Base-by-base conservation (phyloP, 2,888 invertebrate genomes). In the Thysanoteuthis rhombus region DNA sequence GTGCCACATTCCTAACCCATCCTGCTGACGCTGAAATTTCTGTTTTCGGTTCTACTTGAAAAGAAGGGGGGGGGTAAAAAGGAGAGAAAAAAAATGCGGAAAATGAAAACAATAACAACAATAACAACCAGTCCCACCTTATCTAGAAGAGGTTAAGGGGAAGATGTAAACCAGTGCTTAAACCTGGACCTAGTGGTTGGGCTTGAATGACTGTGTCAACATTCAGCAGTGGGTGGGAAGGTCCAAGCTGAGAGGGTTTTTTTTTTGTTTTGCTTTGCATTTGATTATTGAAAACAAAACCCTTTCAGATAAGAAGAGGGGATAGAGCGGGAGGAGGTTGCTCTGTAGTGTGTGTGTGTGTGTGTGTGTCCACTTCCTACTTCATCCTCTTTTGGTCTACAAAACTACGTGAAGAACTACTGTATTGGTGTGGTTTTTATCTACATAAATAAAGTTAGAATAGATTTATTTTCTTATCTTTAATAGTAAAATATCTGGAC, bases 21-120 rank as follows among this genome's bases (percentile, higher is more conserved):
- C 75, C 75, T 75, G 75, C n/a, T 75, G 75, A 75, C 75, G n/a
- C 75, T 75, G n/a, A 75, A n/a, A 75, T 75, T 75, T 75, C 75
- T n/a, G 36, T n/a, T n/a, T n/a, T n/a, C 10, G 75, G n/a, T 75
- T 75, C n/a, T 75, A 75, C 75, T 75, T 75, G 75, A 47, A 47
- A 47, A 47, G 22, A 47, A 47, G 22, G 22, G 12, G 12, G 12
- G 42, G 12, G 42, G 12, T 8, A 42, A 42, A 12, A 42, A 42
- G 12, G 42, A 12, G 42, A 42, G 12, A 42, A 42, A 42, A 47
- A 47, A 47, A 22, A 22, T 22, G 52, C 6, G 22, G 52, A 52
- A 6, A 22, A 52, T 52, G 22, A 52, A 52, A 25, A 52, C 52
- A 75, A n/a, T 12, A 75, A n/a, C 75, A 25, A 52, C 52, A 75